Percentiles rank a stretch among this genome's conserved stretches.
Conservation (phyloP, 2,797 vertebrate species). For the Staurois parvus region DNA sequence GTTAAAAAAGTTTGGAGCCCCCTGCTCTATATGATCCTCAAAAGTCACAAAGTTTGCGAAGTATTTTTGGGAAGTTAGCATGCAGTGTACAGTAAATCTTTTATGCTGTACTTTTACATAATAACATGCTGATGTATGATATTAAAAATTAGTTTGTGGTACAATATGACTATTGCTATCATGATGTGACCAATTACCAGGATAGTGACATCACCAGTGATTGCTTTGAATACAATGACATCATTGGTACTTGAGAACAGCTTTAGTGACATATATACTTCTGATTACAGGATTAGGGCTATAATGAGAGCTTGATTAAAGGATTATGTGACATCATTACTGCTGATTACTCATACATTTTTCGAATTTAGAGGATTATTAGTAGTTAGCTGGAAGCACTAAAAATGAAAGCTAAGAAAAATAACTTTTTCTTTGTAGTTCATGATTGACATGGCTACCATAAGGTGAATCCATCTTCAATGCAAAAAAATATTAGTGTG, state of each 20-base stretch:
- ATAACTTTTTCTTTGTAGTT: conserved; percentile 43
- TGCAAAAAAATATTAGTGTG: not conserved
- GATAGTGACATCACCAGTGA: conserved; percentile 49
- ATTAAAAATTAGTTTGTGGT: no score
- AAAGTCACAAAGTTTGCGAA: no score
- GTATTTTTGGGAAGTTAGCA: no score
- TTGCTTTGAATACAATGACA: conserved; percentile 51
- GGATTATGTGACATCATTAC: conserved; percentile 61
- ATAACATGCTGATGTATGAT: no score
- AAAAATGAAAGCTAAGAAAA: conserved; percentile 49
- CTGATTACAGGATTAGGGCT: conserved; percentile 55
- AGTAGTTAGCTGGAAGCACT: conserved; percentile 49
- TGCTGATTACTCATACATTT: conserved; percentile 58
- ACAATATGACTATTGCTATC: conserved; percentile 14
- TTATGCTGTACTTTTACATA: no score
- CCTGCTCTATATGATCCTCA: no score
- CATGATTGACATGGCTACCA: conserved; percentile 30
- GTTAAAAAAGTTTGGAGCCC: no score
- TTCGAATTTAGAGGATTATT: conserved; percentile 56
- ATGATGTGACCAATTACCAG: conserved; percentile 23
- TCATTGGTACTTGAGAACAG: conserved; percentile 38
- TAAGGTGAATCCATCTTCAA: conserved; percentile 9
- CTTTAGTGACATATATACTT: conserved; percentile 52
- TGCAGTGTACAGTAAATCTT: no score
- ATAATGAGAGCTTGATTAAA: conserved; percentile 57